A percentile compares a stretch with the other conserved stretches of the same genome.
These are phyloP conservation scores for Hydrophis major DNA, from an alignment of 2,797 vertebrate genomes.

Conservation along the genomic window DNA sequence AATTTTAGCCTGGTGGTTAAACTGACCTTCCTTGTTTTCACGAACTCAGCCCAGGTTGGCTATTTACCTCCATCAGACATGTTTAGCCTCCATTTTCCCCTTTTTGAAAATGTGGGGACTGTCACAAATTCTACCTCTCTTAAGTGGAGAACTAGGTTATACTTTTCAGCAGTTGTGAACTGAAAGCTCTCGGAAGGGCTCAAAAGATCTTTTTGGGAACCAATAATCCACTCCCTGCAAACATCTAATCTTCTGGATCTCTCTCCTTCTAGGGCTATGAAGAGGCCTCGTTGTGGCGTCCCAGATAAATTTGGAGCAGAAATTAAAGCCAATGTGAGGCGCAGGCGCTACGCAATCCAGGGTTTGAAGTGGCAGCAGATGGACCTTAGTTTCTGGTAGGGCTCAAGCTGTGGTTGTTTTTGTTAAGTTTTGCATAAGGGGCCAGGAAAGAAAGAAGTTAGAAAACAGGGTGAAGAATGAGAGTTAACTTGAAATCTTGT, in stretches of 20 bases:
- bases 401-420: neutral
- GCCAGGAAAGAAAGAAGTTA: neutral
- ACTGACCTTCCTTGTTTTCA: neutral
- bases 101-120: neutral
- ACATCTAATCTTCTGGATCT: neutral
- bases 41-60: neutral
- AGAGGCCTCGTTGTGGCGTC: slow-evolving; percentile 85
- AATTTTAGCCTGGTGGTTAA: neutral
- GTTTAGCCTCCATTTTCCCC: neutral
- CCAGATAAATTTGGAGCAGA: slow-evolving; percentile 87
- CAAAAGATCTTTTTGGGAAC: neutral
- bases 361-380: slow-evolving; percentile 88
- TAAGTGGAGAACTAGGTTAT: neutral
- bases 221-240: neutral
- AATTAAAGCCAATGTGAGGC: slow-evolving; percentile 88
- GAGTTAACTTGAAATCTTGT: no score
- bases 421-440: neutral
- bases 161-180: neutral
- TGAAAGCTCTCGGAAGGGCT: neutral
- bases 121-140: neutral
- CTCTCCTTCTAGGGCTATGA: slow-evolving; percentile 79
- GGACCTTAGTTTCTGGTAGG: slow-evolving; percentile 89
- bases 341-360: slow-evolving; percentile 87
- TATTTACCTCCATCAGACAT: neutral
- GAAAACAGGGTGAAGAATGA: no score